Conservation (phyloP, 2,797 vertebrate genomes). For the Cossypha polioptera region DNA sequence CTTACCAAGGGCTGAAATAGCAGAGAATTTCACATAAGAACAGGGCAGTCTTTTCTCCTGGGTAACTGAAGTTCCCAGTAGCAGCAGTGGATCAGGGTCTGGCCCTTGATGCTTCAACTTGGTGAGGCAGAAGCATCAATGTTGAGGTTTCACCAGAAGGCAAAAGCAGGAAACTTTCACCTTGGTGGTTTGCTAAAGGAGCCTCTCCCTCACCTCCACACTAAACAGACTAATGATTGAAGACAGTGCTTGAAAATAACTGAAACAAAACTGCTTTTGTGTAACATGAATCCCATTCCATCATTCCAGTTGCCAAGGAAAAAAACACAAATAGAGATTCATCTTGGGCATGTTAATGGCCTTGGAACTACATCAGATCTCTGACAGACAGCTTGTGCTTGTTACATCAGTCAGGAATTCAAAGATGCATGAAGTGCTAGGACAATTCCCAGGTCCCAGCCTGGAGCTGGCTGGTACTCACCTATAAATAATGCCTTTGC, state of each 20-base stretch:
- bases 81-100: neutral
- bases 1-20: neutral
- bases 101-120: neutral
- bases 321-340: neutral
- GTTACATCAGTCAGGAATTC: neutral
- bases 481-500: constrained; percentile 96
- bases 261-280: constrained; percentile 40
- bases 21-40: neutral
- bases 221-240: neutral
- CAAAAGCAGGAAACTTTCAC: neutral
- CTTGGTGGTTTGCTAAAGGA: neutral
- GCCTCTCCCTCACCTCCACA: neutral
- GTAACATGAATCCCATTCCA: neutral
- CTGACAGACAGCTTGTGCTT: neutral
- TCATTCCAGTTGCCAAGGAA: constrained; percentile 17
- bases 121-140: neutral
- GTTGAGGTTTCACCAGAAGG: neutral
- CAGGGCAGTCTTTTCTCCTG: neutral
- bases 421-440: neutral
- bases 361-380: neutral
- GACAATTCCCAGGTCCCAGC: neutral
- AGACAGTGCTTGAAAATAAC: neutral
- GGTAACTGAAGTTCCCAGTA: neutral
- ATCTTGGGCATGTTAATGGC: neutral
- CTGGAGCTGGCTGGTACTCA: constrained; percentile 55